Evolutionary conservation across 2,888 invertebrate species (phyloP).

Genomic region (Smittia sp.): DNA sequence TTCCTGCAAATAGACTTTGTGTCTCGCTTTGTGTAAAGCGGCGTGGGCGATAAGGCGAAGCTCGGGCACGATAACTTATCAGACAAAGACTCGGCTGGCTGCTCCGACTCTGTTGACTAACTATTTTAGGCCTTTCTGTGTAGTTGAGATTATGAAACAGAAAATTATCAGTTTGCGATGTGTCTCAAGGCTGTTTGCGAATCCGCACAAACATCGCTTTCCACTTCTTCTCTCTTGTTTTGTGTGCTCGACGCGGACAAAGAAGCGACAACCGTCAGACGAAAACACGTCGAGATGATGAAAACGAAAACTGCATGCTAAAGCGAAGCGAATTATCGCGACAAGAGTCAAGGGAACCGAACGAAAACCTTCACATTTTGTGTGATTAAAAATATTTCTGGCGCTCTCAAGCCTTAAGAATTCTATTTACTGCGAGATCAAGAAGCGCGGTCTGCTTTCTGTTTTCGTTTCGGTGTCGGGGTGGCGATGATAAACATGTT

Average conservation of each 20-base stretch:
- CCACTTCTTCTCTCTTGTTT: not conserved
- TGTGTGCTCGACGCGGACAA: not conserved
- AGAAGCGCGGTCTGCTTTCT: not conserved
- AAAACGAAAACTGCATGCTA: not conserved
- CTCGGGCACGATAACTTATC: not conserved
- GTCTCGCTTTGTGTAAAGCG: not conserved
- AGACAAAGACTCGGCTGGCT: conserved; percentile 21
- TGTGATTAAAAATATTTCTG: conserved; percentile 17
- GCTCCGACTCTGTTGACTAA: not conserved
- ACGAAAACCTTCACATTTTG: not conserved
- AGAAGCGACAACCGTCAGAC: not conserved
- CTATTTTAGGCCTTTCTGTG: conserved; percentile 10
- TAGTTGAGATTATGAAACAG: conserved; percentile 23
- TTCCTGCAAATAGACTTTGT: conserved; percentile 14
- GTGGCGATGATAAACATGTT: not conserved
- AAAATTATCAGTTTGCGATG: not conserved
- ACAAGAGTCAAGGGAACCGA: not conserved
- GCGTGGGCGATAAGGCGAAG: not conserved
- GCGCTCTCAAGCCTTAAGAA: not conserved
- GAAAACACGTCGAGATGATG: not conserved
- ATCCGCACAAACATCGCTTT: not conserved
- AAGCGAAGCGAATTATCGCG: not conserved
- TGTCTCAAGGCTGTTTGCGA: conserved; percentile 24
- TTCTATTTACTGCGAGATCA: not conserved
- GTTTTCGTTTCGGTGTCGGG: not conserved